Percentiles rank a stretch among this genome's conserved stretches.
These are phyloP conservation scores for Andricus curvator DNA, from an alignment of 2,888 invertebrate species.

Conservation along the genomic window DNA sequence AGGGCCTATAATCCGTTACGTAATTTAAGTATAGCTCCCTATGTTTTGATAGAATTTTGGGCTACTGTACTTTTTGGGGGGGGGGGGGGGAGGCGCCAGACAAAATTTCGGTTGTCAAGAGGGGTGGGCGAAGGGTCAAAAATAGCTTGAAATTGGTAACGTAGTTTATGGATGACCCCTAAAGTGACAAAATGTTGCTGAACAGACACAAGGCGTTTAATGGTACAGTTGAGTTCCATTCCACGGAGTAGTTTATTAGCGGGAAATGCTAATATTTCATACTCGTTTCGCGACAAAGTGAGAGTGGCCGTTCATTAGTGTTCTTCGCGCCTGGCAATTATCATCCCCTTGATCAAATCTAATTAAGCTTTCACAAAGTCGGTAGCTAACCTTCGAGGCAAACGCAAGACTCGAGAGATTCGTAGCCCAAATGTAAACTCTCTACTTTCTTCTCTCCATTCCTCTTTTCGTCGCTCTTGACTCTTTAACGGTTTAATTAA, in stretches of 20 bases:
- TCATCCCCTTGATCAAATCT: conserved; percentile 40
- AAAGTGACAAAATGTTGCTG: not conserved
- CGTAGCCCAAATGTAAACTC: conserved; percentile 32
- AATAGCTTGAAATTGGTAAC: no score
- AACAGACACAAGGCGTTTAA: not conserved
- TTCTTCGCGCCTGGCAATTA: conserved; percentile 38
- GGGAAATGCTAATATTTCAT: conserved; percentile 38
- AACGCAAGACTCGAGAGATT: conserved; percentile 34
- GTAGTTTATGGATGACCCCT: no score
- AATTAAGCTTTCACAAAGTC: conserved; percentile 40
- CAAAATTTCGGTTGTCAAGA: no score
- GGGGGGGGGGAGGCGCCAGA: no score
- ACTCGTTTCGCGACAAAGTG: conserved; percentile 39
- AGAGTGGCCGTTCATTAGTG: conserved; percentile 37
- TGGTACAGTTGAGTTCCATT: conserved; percentile 3
- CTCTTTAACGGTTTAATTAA: conserved; percentile 38
- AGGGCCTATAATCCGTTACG: no score
- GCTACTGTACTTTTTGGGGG: no score
- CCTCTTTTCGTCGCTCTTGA: conserved; percentile 22
- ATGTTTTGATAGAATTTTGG: no score
- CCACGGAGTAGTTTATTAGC: conserved; percentile 26
- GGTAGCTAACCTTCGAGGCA: conserved; percentile 32
- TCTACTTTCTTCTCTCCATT: conserved; percentile 9
- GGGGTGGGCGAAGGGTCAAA: no score
- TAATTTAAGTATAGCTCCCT: no score